These are phyloP conservation scores for Campoletis raptor DNA, from an alignment of 2,888 invertebrate species.

Conservation along the genomic window DNA sequence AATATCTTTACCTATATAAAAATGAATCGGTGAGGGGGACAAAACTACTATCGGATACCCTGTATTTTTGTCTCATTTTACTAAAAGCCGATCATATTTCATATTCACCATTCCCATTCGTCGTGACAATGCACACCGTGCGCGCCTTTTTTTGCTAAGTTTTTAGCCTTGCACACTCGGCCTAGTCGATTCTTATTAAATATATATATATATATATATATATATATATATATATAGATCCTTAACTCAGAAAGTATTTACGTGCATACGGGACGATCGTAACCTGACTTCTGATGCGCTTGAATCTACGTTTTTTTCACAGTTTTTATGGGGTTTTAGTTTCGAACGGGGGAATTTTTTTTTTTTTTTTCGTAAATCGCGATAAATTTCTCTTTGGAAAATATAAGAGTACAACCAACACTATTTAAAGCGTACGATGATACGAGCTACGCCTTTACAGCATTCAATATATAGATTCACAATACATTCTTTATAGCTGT, in stretches of 20 bases:
- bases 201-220: neutral
- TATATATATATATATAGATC: neutral
- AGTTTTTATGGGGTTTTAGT: slow-evolving; percentile 45
- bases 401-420: neutral
- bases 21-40: slow-evolving; percentile 44
- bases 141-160: slow-evolving; percentile 65
- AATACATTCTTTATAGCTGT: neutral
- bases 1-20: slow-evolving; percentile 41
- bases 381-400: neutral
- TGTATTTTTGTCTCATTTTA: slow-evolving; percentile 83
- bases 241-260: slow-evolving; percentile 23
- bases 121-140: slow-evolving; percentile 62
- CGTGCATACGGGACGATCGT: slow-evolving; percentile 64
- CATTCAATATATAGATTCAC: neutral
- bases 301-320: slow-evolving; percentile 50
- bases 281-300: slow-evolving; percentile 74
- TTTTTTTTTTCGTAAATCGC: slow-evolving; percentile 59
- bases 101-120: slow-evolving; percentile 71
- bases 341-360: slow-evolving; percentile 58
- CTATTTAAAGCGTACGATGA: neutral
- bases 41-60: slow-evolving; percentile 74
- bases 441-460: neutral
- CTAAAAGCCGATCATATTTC: slow-evolving; percentile 84
- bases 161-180: slow-evolving; percentile 44
- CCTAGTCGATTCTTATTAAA: neutral